Evolutionary conservation across 2,888 invertebrate genomes (phyloP), one percentile per base, ranked within the genome.

Genomic region (Slavum lentiscoides): DNA sequence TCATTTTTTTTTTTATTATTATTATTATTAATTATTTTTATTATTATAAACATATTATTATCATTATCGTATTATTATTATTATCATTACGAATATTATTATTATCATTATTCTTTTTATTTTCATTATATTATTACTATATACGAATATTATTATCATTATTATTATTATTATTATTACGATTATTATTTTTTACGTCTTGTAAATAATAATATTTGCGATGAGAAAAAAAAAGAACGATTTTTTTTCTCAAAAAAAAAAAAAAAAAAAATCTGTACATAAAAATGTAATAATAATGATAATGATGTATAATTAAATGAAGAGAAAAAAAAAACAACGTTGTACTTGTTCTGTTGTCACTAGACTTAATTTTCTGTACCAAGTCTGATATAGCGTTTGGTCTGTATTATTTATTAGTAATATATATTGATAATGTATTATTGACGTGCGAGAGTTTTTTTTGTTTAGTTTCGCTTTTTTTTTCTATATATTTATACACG

Each of bases 211-310:
- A n/a, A n/a, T n/a, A n/a, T 9, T 66, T 66, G 21, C 8, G n/a
- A 64, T 64, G 23, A 61, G 4, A 30, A 30, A 30, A 30, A 30
- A 30, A 30, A 30, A 30, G 4, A 30, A 30, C 4, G 1, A 15
- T 19, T 19, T 19, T 67, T 58, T 59, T 17, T 30, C 37, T 30
- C 30, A 1, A 30, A 30, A 30, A 30, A 30, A 30, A 30, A 30
- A 30, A 30, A 30, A 30, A 53, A 74, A 30, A 2, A 30, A 74
- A 59, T 55, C 7, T 75, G 75, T 75, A 75, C n/a, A 75, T 77
- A 80, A 55, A 72, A 80, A 64, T 80, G 80, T 80, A 80, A 80
- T 80, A 80, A 70, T 72, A 80, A 80, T 59, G 72, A 80, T 21
- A 67, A 30, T 30, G 4, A 30, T 30, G 4, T 30, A 30, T 30